Percentiles rank a stretch among this genome's conserved stretches.
Evolutionary conservation across 2,888 invertebrate species (phyloP).

Genomic region (Tipula lateralis): DNA sequence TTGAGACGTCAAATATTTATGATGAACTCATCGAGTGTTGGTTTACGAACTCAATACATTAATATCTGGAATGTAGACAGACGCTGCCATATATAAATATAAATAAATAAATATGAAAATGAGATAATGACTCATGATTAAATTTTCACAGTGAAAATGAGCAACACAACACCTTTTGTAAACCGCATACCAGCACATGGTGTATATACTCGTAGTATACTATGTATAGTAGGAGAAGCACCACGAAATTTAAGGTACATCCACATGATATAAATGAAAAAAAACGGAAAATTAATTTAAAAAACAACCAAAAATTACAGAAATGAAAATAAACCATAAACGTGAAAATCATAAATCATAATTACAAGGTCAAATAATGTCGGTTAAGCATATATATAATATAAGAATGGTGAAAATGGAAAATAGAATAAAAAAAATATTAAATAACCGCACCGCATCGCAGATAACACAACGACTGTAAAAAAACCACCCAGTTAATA

Average conservation of each 20-base stretch:
- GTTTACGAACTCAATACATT: not conserved
- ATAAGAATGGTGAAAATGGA: not conserved
- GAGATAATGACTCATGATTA: not conserved
- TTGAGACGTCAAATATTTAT: not conserved
- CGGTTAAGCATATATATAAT: not conserved
- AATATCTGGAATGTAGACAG: not conserved
- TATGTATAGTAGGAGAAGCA: not conserved
- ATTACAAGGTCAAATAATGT: constrained; percentile 15
- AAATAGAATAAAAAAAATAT: not conserved
- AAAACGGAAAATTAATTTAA: not conserved
- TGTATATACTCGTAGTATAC: not conserved
- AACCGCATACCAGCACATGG: too few relatives aligned
- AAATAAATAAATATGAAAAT: not conserved
- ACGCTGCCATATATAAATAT: not conserved
- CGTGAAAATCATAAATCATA: not conserved
- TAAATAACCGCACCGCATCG: not conserved
- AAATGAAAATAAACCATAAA: not conserved
- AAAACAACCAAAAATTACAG: not conserved
- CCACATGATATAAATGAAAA: not conserved
- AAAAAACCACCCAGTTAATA: not conserved
- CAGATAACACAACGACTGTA: not conserved
- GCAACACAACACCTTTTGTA: not conserved
- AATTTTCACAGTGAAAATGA: not conserved
- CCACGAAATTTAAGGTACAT: not conserved
- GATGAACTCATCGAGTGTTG: not conserved